Evolutionary conservation across 2,888 invertebrate genomes (phyloP), one percentile per base, ranked within the genome.

Genomic region (Osmoderma eremita): DNA sequence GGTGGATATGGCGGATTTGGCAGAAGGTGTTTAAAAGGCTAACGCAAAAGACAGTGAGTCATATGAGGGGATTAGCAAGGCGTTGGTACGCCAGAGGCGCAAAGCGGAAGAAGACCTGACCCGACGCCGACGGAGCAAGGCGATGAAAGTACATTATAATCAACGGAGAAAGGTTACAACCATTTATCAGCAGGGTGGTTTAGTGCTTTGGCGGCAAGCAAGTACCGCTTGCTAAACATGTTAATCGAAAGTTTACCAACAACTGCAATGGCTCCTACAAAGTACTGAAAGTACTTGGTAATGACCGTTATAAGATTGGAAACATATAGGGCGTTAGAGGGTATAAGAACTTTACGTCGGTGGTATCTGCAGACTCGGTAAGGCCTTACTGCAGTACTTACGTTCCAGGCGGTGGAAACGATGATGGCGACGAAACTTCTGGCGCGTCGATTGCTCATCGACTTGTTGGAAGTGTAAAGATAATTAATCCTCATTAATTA

Each of bases 201-300:
- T 70, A 39, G 72, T 70, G 50, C 58, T 72, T 10, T 73, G 73
- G 72, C 65, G 69, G 17, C 38, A 51, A 13, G 66, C 69, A 12
- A 65, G 53, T 12, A 70, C 73, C 6, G 36, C 18, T 56, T 5
- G 70, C 61, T 10, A 69, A 69, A 58, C 68, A 71, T 13, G 67
- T 68, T 1, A 74, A 72, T 41, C 53, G 69, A 13, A 73, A 73
- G 41, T 48, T 71, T 17, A 22, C 67, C 15, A 65, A 61, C 3
- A 41, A 54, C 38, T 71, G 39, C 53, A 62, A 72, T 45, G 69
- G 71, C 10, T 69, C 70, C 0, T 70, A 67, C 22, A 58, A 51
- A 51, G 42, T 70, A 2, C 41, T 30, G 12, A 30, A 41, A 39
- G 20, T 48, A 12, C 36, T 71, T 4, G 69, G 63, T 5, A 63